Base-by-base conservation (phyloP, 2,797 vertebrate genomes). In the Ctenopoma multispine region DNA sequence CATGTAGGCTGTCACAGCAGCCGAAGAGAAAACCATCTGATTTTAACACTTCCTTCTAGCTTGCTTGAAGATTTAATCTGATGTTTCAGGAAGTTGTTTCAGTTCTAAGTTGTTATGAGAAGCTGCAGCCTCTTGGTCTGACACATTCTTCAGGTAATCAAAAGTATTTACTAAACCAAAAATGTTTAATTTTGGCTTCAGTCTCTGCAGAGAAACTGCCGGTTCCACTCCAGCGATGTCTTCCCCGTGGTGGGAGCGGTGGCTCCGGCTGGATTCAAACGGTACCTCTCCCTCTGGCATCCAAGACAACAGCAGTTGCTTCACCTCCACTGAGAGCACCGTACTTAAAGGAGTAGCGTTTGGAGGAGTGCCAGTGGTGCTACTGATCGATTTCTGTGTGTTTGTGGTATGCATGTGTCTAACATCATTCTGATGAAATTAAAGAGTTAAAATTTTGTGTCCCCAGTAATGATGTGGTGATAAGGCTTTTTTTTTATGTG, bases 301-400 rank as follows among this genome's bases (percentile, higher is more conserved):
- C 7, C 0, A 3, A 1, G 93, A 95, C 49, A 91, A 90, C 57
- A 83, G 57, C 0, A 95, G 93, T 87, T 99, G 98, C 89, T 96
- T 94, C 88, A 95, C 84, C 82, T 70, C 93, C 58, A 90, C 43
- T 3, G 87, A 93, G 73, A 97, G 90, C 90, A 96, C 95, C 0
- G 95, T 97, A 27, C 95, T 98, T 38, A 94, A 92, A 14, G 96
- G 95, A 2, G 89, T 94, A n/a, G 66, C 84, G 23, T 99, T 99
- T 14, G 98, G 97, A 41, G 98, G 98, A 20, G 88, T 99, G 57
- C 98, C 96, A 2, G 81, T 92, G 0, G 98, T 99, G 24, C 89
- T 99, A 44, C 90, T 99, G 77, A 92, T 98, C 1, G 94, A 99
- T 6, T 96, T 97, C 69, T 31, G 57, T 49, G 94, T 94, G 79